Base-by-base conservation (phyloP, 92 coral and sea anemone genomes). In the Porites cylindrica region DNA sequence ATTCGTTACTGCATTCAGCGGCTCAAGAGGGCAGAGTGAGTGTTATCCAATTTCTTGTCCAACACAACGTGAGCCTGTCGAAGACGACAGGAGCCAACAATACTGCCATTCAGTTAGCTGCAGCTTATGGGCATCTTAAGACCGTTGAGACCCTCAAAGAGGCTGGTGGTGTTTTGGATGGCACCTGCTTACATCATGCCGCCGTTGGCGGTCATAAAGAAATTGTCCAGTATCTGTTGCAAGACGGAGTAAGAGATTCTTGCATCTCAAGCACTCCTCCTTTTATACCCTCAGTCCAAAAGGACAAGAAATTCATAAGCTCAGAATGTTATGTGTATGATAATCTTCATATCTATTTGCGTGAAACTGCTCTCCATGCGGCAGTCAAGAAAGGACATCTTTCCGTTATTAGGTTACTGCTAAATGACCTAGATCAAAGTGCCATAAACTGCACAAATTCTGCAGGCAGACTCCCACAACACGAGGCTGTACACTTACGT, bases 331-430 rank as follows among this genome's bases (percentile, higher is more conserved):
- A 72, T n/a, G 20, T 69, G 66, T 32, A 90, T 72, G 91, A 90
- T 47, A 77, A 59, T 20, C 89, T 47, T 60, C 76, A 78, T 64
- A 51, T 92, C 18, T 26, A 81, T 64, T 62, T 72, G 1, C 83
- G 93, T 60, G 98, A 91, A 64, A 90, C 98, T 26, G 96, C 98
- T 26, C 91, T 95, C 17, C 87, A 89, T 65, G 92, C 89, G 1
- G 96, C 98, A 8, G 87, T 95, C 32, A 69, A 63, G 17, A 75
- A 66, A 50, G 66, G 60, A 11, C 93, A 93, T 51, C 38, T 51
- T 18, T 75, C 84, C 24, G 90, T 93, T 10, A 92, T 89, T 5
- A 21, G 75, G 52, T 9, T 86, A 10, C 80, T 95, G 14, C 67
- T 93, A 10, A 38, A 66, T 3, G 66, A 82, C 17, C 1, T 56